Base-by-base conservation (phyloP, 1,140 invertebrate genomes). In the Leptinotarsa lineolata region DNA sequence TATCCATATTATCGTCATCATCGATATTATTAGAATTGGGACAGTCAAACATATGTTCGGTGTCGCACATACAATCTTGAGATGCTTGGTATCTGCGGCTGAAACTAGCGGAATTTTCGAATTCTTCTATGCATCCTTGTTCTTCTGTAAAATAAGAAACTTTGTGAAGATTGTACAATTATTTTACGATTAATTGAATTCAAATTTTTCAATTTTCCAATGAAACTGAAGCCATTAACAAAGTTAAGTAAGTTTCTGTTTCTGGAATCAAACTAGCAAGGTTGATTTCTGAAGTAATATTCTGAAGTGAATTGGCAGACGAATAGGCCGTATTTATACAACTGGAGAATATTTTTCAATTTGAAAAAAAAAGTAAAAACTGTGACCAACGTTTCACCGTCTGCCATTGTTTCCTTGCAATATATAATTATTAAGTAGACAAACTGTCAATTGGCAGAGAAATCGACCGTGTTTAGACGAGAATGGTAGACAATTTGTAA, bases 11-110 rank as follows among this genome's bases (percentile, higher is more conserved):
- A 24, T 85, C 84, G 58, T 83, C 83, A 46, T 78, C 81, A 1
- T 83, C 70, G 13, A 76, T 79, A 54, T 84, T 83, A 30, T 64
- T 81, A 18, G 81, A 78, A 22, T 83, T 86, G 0, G 92, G 88
- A 84, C 96, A 99, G 83, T 95, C 92, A 82, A 99, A 94, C 97
- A 99, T 99, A 86, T 99, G 98, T 81, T 99, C 98, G 1, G 91
- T 92, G 83, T 99, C 98, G 77, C 98, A 99, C 89, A 98, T 97
- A 83, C 97, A 99, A 70, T 97, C 93, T 83, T 99, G 97, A 0
- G 92, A 87, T 3, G 92, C 91, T 85, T 99, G 97, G 84, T 96
- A 98, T 76, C 96, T 91, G 1, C 97, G 91, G 82, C 97, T 98
- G 86, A 97, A 99, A 0, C 93, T 92, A 1, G 97, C 97, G 0